phyloP scores from a whole-genome alignment of 2,113 vertebrate genomes.

The Arothron firmamentum region DNA sequence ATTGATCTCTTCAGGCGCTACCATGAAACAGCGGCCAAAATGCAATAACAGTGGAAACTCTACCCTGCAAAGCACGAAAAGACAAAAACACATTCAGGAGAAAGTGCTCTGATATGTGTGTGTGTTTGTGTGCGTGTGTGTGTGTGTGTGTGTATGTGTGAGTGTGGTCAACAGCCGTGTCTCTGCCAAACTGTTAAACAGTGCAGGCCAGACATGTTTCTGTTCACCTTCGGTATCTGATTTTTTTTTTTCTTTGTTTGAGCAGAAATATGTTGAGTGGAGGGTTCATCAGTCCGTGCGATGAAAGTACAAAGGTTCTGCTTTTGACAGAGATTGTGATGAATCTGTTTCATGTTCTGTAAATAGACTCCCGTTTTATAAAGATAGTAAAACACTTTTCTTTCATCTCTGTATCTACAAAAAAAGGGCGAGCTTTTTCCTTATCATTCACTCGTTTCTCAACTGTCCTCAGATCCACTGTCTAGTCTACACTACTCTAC shows the following conservation, averaged over 20 bases:
- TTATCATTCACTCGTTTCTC: neutral
- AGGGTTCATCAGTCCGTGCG: conserved; percentile 20
- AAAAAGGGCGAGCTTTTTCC: too few species aligned
- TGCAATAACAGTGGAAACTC: too few species aligned
- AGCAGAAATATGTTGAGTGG: conserved; percentile 25
- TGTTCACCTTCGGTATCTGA: conserved; percentile 25
- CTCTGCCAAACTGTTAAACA: conserved; percentile 13
- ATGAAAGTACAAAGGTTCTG: conserved; percentile 25
- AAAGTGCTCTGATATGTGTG: too few species aligned
- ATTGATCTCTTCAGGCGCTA: neutral
- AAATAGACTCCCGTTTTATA: conserved; percentile 31
- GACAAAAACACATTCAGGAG: too few species aligned
- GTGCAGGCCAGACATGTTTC: conserved; percentile 3
- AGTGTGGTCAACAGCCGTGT: neutral
- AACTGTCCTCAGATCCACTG: too few species aligned
- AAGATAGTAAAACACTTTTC: conserved; percentile 24
- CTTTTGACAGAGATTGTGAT: conserved; percentile 26
- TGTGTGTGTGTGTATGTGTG: neutral
- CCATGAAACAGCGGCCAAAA: too few species aligned
- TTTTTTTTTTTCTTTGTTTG: conserved; percentile 39
- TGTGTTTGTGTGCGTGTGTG: neutral
- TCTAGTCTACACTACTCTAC: too few species aligned
- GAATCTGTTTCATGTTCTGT: neutral
- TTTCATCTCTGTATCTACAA: conserved; percentile 3
- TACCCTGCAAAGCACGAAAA: too few species aligned